A percentile compares a stretch with the other conserved stretches of the same genome.
These are phyloP conservation scores for Orchesella flavescens DNA, from an alignment of 2,888 invertebrate genomes.

Conservation along the genomic window DNA sequence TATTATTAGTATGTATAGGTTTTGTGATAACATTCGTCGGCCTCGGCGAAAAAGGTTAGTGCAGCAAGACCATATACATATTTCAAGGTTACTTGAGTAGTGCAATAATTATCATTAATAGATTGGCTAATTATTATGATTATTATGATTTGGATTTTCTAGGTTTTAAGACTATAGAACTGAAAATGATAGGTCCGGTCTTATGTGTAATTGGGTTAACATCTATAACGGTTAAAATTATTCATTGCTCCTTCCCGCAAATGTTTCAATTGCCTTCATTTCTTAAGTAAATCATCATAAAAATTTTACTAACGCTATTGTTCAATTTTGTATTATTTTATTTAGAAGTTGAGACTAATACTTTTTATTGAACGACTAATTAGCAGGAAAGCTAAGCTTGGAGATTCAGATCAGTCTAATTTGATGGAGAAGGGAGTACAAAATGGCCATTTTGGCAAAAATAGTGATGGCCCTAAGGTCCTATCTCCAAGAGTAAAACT, in stretches of 20 bases:
- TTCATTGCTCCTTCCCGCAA: constrained; percentile 69
- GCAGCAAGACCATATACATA: not conserved
- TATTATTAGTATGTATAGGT: constrained; percentile 67
- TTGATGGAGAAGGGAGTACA: constrained; percentile 70
- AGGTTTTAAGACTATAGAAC: constrained; percentile 71
- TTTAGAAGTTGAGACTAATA: too few species aligned
- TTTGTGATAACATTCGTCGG: constrained; percentile 71
- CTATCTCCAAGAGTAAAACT: constrained; percentile 70
- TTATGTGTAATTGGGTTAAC: constrained; percentile 68
- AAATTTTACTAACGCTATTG: not conserved
- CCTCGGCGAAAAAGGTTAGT: constrained; percentile 71
- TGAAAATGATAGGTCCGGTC: constrained; percentile 70
- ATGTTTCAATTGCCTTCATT: constrained; percentile 61
- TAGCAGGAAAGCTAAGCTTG: constrained; percentile 51
- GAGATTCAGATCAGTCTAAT: constrained; percentile 67
- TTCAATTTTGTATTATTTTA: too few species aligned
- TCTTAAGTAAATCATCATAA: constrained; percentile 63
- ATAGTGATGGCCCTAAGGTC: constrained; percentile 63
- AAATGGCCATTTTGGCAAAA: constrained; percentile 68
- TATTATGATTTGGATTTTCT: not conserved
- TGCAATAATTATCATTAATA: not conserved
- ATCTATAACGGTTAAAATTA: constrained; percentile 69
- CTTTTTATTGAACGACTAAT: too few species aligned
- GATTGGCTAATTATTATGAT: not conserved
- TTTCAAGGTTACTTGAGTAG: not conserved